Evolutionary conservation across 2,113 vertebrate genomes (phyloP), one percentile per base, ranked within the genome.

Genomic region (Pelusios castaneus): DNA sequence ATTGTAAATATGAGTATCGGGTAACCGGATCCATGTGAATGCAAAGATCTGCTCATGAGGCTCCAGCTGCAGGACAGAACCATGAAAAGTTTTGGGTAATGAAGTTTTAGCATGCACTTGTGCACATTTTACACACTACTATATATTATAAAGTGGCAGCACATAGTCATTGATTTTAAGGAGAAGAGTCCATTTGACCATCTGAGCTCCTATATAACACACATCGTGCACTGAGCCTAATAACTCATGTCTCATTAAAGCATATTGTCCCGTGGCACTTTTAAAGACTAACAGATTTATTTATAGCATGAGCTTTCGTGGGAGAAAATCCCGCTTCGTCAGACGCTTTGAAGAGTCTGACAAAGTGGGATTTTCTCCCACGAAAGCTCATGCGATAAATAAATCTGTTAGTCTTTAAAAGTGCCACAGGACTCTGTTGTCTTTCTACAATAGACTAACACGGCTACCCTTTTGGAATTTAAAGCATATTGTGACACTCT

Each of bases 161-260:
- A 17, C 85, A 47, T 22, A 89, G 3, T 25, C 31, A 43, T 54
- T 8, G 19, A 19, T 80, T 84, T 73, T 84, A 86, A 56, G 60
- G 54, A 8, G 43, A 86, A 86, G 58, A 3, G 45, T 5, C 2
- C 21, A 79, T 63, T 92, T 76, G 49, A 49, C 52, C 3, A 84
- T 27, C 47, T 8, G 47, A 47, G 47, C 47, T 47, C 47, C 47
- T 47, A 47, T 10, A 47, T 47, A 47, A 47, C 47, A 47, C n/a
- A n/a, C n/a, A n/a, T 14, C 90, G 75, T 0, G 0, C 45, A 56
- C 19, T 0, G 0, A 88, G 14, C 24, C 51, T 82, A 87, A 31
- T 52, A 73, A 8, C 80, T n/a, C 63, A 5, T 47, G 45, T 22
- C 51, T 58, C 60, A 45, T 21, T 49, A 49, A 83, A 38, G 5